These are phyloP conservation scores for Harpalus rubripes DNA, from an alignment of 2,888 invertebrate species.

Conservation along the genomic window DNA sequence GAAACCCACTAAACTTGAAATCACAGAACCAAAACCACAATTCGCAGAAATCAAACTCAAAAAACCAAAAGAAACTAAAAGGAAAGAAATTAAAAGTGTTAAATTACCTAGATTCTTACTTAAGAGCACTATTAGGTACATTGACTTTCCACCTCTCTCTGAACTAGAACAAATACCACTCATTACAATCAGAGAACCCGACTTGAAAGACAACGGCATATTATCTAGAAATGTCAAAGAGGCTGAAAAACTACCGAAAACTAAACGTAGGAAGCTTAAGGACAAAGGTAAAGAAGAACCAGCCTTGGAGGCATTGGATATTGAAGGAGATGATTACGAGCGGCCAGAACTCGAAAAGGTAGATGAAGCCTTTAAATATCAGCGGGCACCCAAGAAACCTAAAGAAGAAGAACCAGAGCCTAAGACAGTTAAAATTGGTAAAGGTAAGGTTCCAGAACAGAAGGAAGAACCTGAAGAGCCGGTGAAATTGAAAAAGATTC, in stretches of 20 bases:
- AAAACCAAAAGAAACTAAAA: constrained; percentile 79
- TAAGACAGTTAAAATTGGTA: constrained; percentile 71
- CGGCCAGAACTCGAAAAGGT: constrained; percentile 75
- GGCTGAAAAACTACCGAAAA: constrained; percentile 83
- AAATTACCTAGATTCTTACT: constrained; percentile 78
- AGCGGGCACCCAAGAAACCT: constrained; percentile 76
- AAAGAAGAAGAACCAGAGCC: constrained; percentile 78
- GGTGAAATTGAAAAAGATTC: constrained; percentile 70
- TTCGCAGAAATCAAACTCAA: constrained; percentile 84
- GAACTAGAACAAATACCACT: constrained; percentile 71
- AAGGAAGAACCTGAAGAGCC: constrained; percentile 70
- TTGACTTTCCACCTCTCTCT: constrained; percentile 82
- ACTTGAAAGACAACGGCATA: constrained; percentile 82
- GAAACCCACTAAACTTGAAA: constrained; percentile 80
- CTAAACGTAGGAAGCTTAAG: constrained; percentile 76
- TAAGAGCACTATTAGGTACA: constrained; percentile 77
- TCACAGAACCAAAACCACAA: constrained; percentile 79
- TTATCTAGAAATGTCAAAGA: constrained; percentile 86
- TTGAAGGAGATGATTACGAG: constrained; percentile 77
- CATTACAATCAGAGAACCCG: constrained; percentile 77
- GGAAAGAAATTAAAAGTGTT: constrained; percentile 74
- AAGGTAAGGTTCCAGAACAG: constrained; percentile 73
- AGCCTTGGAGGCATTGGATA: constrained; percentile 77
- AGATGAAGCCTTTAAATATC: constrained; percentile 73
- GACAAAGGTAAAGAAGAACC: constrained; percentile 75